Evolutionary conservation across 2,113 vertebrate genomes (phyloP).

Genomic region (Cheirogaleus medius): DNA sequence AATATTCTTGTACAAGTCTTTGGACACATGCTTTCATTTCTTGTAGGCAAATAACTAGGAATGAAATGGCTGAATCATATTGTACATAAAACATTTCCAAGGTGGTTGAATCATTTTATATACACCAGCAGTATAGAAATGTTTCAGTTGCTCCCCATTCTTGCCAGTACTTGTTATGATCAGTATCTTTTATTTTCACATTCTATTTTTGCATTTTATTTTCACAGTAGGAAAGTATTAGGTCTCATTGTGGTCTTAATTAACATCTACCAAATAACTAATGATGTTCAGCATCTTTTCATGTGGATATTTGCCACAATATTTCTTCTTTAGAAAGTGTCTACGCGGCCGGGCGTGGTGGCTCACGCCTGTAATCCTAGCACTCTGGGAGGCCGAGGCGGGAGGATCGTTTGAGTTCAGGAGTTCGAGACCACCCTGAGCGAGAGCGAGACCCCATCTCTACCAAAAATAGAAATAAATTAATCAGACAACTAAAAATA

Average conservation of each 20-base stretch:
- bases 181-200: background rate
- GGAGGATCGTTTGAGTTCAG: too few species aligned
- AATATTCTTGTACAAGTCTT: background rate
- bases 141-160: background rate
- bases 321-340: background rate
- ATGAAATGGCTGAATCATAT: background rate
- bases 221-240: background rate
- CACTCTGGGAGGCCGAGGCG: too few species aligned
- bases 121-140: background rate
- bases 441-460: too few species aligned
- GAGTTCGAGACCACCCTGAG: too few species aligned
- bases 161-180: background rate
- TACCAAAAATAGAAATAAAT: too few species aligned
- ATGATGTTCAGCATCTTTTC: background rate
- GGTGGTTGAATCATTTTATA: background rate
- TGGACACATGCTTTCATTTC: background rate
- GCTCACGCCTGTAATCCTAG: too few species aligned
- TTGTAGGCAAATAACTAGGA: background rate
- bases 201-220: background rate
- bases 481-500: too few species aligned
- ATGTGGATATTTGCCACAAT: background rate
- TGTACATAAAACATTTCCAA: background rate
- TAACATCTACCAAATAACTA: background rate
- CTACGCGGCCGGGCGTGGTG: too few species aligned
- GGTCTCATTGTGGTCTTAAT: background rate